phyloP scores from a whole-genome alignment of 2,888 invertebrate species.

The Hydrotaea cyrtoneurina region DNA sequence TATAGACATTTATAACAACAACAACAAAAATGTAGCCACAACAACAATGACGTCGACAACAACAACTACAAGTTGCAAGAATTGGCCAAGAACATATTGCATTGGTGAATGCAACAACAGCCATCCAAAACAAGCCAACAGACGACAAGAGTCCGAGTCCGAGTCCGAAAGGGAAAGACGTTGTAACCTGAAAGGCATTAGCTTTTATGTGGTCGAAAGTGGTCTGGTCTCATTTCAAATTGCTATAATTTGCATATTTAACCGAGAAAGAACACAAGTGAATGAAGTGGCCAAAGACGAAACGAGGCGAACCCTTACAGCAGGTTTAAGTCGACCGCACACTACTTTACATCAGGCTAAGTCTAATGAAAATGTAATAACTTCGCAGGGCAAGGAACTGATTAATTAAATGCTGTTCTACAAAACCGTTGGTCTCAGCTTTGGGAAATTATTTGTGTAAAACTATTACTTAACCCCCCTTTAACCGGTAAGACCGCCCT shows the following conservation, averaged over 20 bases:
- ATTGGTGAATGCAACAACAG: neutral
- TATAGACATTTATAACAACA: slow-evolving; percentile 48
- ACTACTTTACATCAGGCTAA: neutral
- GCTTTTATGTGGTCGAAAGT: slow-evolving; percentile 61
- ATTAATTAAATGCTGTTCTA: no score
- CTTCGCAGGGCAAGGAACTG: no score
- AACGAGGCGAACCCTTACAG: neutral
- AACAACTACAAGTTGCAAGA: slow-evolving; percentile 1
- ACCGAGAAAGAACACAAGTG: slow-evolving; percentile 42
- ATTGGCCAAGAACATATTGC: slow-evolving; percentile 34
- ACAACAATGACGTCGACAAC: slow-evolving; percentile 26
- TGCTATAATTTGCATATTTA: slow-evolving; percentile 67
- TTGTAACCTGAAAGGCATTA: slow-evolving; percentile 46
- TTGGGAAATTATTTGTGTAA: no score
- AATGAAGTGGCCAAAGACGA: neutral
- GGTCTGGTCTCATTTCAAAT: slow-evolving; percentile 66
- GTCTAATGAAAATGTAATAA: no score
- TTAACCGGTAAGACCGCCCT: no score
- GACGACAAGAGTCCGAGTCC: neutral
- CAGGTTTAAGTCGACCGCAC: neutral
- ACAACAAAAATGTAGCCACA: no score
- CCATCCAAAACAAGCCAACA: slow-evolving; percentile 3
- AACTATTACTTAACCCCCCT: no score
- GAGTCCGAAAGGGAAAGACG: neutral
- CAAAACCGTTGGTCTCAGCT: no score